Evolutionary conservation across 2,888 invertebrate genomes (phyloP).

Genomic region (Epinotia ramella): DNA sequence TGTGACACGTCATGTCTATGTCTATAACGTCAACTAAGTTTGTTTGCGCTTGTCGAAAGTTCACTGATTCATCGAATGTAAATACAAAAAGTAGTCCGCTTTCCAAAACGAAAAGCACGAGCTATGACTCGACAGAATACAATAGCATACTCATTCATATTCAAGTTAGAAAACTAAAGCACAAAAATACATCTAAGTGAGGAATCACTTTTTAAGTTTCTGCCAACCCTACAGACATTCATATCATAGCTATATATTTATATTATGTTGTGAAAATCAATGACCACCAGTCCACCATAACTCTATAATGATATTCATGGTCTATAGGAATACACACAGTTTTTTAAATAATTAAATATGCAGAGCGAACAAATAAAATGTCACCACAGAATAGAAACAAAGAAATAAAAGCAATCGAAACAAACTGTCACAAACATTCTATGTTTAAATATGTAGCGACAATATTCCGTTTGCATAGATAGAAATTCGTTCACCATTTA

Average conservation of each 20-base stretch:
- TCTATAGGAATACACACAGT: not conserved
- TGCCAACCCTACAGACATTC: not conserved
- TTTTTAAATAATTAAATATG: not conserved
- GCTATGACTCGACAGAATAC: conserved; percentile 19
- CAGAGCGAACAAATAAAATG: not conserved
- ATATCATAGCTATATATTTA: too few species aligned
- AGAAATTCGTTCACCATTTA: conserved; percentile 20
- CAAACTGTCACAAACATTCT: conserved; percentile 15
- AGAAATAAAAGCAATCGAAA: conserved; percentile 18
- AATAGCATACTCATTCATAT: conserved; percentile 11
- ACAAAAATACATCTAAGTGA: not conserved
- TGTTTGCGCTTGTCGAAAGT: conserved; percentile 19
- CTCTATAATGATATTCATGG: too few species aligned
- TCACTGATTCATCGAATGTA: conserved; percentile 39
- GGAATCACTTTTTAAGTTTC: not conserved
- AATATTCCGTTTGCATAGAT: conserved; percentile 28
- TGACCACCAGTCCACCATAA: too few species aligned
- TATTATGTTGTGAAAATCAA: too few species aligned
- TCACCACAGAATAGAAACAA: conserved; percentile 6
- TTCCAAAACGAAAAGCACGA: conserved; percentile 24
- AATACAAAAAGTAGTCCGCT: conserved; percentile 39
- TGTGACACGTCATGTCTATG: not conserved
- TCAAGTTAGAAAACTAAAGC: not conserved
- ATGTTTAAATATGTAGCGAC: conserved; percentile 26
- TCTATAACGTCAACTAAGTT: not conserved